Base-by-base conservation (phyloP, 2,888 invertebrate genomes). In the Carcina quercana region DNA sequence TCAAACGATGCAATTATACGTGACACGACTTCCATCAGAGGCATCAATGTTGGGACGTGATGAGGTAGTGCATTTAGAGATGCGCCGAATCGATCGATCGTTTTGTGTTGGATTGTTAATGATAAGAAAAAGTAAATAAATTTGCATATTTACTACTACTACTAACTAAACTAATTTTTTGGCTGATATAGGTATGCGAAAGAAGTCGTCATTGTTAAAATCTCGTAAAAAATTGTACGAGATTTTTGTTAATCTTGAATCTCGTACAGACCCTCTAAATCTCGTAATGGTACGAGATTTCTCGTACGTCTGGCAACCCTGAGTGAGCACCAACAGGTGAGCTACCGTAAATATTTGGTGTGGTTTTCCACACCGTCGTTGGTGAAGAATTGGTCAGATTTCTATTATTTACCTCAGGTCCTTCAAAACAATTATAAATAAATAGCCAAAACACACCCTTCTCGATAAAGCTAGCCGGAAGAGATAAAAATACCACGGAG, bases 31-130 rank as follows among this genome's bases (percentile, higher is more conserved):
- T 35, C 34, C 30, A 30, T 30, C 15, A 34, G 25, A 5, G 30
- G 30, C 25, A 34, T 30, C 13, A 34, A 26, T 26, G 28, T 35
- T 24, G 31, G 37, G 33, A 37, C 21, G 8, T 22, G 24, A 22
- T 22, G 22, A 22, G 22, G 22, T 22, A 22, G 22, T 22, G 22
- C 22, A 22, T 22, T 22, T 22, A 22, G 22, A n/a, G 22, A 22
- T 22, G 22, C 22, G 10, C 22, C 22, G 22, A 22, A 10, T 22
- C 22, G 3, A n/a, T n/a, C n/a, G n/a, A 22, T 22, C 22, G 22
- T 22, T 22, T 22, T 22, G 22, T 22, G 22, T 22, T 22, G 22
- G 22, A 22, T 22, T 8, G 22, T 22, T 22, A 22, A 22, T 22
- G 22, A 22, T 22, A 22, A 22, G 22, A 22, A 22, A 19, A 19